Evolutionary conservation across 1,140 invertebrate genomes (phyloP), one percentile per base, ranked within the genome.

Genomic region (Drosophila orosa): DNA sequence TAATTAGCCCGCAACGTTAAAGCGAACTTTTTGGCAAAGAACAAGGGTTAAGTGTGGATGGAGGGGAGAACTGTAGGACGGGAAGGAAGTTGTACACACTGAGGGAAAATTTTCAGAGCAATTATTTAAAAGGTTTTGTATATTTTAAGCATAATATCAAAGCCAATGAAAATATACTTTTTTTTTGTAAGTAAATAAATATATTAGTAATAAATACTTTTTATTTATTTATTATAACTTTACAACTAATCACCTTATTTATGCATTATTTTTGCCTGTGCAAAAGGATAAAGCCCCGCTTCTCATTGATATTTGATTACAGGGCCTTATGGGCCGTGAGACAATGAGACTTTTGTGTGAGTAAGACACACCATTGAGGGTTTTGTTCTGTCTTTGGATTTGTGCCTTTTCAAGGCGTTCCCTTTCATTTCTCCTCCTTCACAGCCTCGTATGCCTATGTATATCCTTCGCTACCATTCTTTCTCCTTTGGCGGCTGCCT

Each of bases 401-500:
- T 63, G 35, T 40, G 10, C 17, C 13, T 31, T 22, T 69, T 29
- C 15, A 10, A 27, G 44, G 44, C 22, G 24, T 27, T 24, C 10
- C 3, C 22, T 22, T 27, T 27, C 22, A 9, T 35, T 6, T 22
- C 6, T n/a, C 3, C 15, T 15, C 15, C 25, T 60, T 22, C 22
- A 58, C 52, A 57, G 45, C 54, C 40, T 65, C 13, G 13, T 35
- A n/a, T 37, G 31, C 31, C 50, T 5, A 24, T 37, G 19, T 5
- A 24, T 37, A 25, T 75, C 68, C 65, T 24, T n/a, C 27, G 24
- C 58, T 44, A 39, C 22, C 42, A 40, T 61, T 62, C 52, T 48
- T 8, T 22, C 8, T 52, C 35, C 37, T 33, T 48, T 57, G 58
- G 63, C 62, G 78, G 74, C 63, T 76, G 72, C 78, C 55, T 71